Conservation (phyloP, 1,140 invertebrate species). For the Hylaeus volcanicus region DNA sequence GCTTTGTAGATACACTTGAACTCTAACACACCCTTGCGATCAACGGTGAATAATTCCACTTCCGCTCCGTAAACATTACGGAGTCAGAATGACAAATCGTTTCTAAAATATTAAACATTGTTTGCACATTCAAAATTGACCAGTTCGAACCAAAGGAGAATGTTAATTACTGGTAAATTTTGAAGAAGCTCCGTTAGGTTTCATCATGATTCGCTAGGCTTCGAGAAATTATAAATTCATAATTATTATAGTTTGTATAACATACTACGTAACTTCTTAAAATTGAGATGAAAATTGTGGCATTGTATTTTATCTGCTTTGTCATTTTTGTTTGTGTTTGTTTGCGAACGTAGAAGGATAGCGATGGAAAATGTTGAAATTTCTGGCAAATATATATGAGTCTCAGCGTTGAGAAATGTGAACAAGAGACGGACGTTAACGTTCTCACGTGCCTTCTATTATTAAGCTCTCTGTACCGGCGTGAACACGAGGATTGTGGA, state of each 20-base stretch:
- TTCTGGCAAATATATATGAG: background rate
- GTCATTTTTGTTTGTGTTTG: background rate
- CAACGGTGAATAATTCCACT: background rate
- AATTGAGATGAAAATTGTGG: background rate
- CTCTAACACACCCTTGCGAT: background rate
- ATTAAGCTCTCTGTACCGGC: background rate
- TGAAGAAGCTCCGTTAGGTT: too few species aligned
- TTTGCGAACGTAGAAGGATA: background rate
- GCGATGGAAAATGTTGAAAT: background rate
- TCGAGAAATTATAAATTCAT: too few species aligned
- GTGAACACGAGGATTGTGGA: background rate
- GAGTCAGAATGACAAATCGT: too few species aligned
- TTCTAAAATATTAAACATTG: too few species aligned
- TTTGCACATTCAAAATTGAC: too few species aligned
- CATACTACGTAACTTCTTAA: background rate
- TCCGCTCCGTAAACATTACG: too few species aligned
- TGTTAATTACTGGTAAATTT: too few species aligned
- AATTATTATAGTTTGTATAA: background rate
- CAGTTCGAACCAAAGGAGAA: too few species aligned
- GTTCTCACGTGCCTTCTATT: conserved; percentile 14
- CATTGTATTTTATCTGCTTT: too few species aligned
- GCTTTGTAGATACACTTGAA: background rate
- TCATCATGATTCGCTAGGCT: too few species aligned
- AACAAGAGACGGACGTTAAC: background rate
- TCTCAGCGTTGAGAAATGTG: background rate